Conservation (phyloP, 2,888 invertebrate species). For the Leucozona laternaria region DNA sequence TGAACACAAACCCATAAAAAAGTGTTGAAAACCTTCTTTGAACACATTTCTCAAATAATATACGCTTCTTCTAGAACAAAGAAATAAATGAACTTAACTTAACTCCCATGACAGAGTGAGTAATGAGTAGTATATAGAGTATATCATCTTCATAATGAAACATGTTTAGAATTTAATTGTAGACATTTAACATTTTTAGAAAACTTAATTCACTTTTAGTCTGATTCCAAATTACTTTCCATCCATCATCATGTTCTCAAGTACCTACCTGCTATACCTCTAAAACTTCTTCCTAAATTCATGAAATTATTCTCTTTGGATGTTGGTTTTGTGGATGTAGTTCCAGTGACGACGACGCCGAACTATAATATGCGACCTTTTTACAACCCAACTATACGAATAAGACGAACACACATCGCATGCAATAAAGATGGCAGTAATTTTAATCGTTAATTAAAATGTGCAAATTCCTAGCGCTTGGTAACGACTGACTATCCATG, state of each 20-base stretch:
- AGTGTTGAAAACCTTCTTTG: background rate
- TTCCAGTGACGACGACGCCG: constrained; percentile 40
- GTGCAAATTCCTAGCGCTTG: constrained; percentile 69
- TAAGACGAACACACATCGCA: constrained; percentile 45
- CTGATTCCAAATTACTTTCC: constrained; percentile 37
- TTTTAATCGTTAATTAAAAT: constrained; percentile 77
- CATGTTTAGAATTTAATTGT: constrained; percentile 16
- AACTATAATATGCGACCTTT: constrained; percentile 38
- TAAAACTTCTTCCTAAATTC: background rate
- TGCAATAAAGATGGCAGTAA: constrained; percentile 76
- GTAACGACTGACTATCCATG: background rate
- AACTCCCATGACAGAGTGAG: background rate
- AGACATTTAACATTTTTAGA: constrained; percentile 14
- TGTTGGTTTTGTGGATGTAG: constrained; percentile 1
- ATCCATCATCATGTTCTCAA: constrained; percentile 34
- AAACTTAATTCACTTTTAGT: constrained; percentile 25
- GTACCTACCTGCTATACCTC: background rate
- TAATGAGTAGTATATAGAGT: too few species aligned
- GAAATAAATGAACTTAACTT: background rate
- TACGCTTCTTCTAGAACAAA: background rate
- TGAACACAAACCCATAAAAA: background rate
- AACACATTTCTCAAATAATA: background rate
- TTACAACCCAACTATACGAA: constrained; percentile 32
- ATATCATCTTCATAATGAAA: background rate
- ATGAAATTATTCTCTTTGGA: constrained; percentile 25